Base-by-base conservation (phyloP, 2,888 invertebrate species). In the Himalopsyche anomala region DNA sequence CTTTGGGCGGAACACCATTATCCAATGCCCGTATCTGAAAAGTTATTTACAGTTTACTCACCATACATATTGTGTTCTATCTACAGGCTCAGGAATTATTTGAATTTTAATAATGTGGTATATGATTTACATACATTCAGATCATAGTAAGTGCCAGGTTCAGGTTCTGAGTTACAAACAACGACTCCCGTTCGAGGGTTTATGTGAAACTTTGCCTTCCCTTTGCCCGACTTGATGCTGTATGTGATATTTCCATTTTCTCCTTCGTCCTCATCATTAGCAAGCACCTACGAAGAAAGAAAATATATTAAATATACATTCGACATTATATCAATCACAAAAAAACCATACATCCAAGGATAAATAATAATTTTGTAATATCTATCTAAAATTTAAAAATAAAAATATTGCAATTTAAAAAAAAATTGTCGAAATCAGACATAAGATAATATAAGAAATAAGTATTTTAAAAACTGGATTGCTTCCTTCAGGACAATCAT, bases 221-320 rank as follows among this genome's bases (percentile, higher is more conserved):
- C 96, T 89, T 95, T 94, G 17, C 97, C 97, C 17, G 96, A 95
- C 91, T 95, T 96, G 84, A 96, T 95, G 90, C 96, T 95, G 94
- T 98, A 98, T 38, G 95, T 95, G 89, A 98, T 95, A 89, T 95
- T 94, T 84, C 97, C 97, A 92, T 98, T 98, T 89, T 94, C 94
- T 11, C 97, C 97, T 84, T 93, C 93, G 91, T 99, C 98, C 89
- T 94, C 94, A 92, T 99, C 98, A 89, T 95, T 94, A 17, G 98
- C 98, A 89, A 96, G 93, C 89, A 98, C 96, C 95, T 96, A 92
- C 86, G 69, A 84, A 45, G 87, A 87, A 87, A 81, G 86, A 83
- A 87, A 81, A 83, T 74, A 82, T 82, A 69, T 80, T 40, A 40
- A 51, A 82, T 19, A 19, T 2, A 74, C 38, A 74, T 36, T 45